These are phyloP conservation scores for Tokudaia tokunoshimensis DNA, from an alignment of 2,797 vertebrate genomes.

Conservation along the genomic window DNA sequence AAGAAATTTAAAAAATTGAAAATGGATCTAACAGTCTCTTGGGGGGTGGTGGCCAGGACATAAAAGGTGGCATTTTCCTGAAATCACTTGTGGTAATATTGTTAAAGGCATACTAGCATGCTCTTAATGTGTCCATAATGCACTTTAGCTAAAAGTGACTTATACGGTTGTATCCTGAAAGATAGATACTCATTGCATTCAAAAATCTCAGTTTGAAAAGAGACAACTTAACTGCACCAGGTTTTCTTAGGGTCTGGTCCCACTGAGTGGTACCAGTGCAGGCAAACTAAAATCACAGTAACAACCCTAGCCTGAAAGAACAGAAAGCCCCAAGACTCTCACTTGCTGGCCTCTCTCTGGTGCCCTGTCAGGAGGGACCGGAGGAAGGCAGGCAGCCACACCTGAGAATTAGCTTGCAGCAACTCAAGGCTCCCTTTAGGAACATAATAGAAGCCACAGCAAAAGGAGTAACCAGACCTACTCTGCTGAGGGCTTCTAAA, in stretches of 20 bases:
- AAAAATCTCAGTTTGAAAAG: slow-evolving; percentile 47
- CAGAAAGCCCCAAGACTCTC: neutral
- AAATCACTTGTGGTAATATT: slow-evolving; percentile 62
- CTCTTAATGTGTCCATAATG: slow-evolving; percentile 41
- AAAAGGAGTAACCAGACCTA: neutral
- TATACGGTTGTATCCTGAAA: neutral
- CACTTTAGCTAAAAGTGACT: slow-evolving; percentile 53
- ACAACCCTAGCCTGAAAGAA: neutral
- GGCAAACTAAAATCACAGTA: slow-evolving; percentile 5
- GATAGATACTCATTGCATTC: slow-evolving; percentile 39
- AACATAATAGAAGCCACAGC: neutral
- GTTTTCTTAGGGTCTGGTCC: neutral
- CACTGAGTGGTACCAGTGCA: neutral
- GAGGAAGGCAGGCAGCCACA: neutral
- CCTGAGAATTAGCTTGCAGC: neutral
- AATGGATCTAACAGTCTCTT: neutral
- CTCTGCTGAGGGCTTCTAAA: neutral
- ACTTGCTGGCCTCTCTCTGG: neutral
- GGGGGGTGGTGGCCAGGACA: neutral
- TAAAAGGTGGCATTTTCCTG: slow-evolving; percentile 51
- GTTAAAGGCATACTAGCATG: neutral
- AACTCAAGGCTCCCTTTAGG: neutral
- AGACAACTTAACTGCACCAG: neutral
- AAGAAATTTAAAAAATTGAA: neutral
- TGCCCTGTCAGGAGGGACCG: neutral